Base-by-base conservation (phyloP, 2,888 invertebrate genomes). In the Ectemnius cavifrons region DNA sequence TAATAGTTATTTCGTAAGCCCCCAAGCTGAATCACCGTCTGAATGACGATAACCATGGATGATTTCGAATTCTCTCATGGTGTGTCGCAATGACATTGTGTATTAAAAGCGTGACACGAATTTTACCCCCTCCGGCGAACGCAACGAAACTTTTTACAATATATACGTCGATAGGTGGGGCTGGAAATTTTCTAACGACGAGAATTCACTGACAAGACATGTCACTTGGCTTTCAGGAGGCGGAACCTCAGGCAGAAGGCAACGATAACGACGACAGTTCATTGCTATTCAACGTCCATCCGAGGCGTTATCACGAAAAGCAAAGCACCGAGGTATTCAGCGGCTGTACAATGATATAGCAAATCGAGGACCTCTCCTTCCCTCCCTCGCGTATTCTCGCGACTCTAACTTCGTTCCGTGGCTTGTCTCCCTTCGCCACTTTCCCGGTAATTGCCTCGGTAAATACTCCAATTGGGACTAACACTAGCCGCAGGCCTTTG, bases 371-470 rank as follows among this genome's bases (percentile, higher is more conserved):
- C 8, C 37, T 37, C 37, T 37, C 5, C 37, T 37, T 37, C 37
- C 37, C 37, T 37, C 37, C 37, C 37, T 8, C 37, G 8, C 37
- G 37, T 37, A 37, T 37, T 37, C 37, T 37, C 37, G 37, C 37
- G 8, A 61, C 60, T 67, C 64, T 57, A 23, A 49, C 45, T 49
- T 14, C 57, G 4, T 18, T 14, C 1, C 37, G 6, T 18, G 20
- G 52, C 49, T 23, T 52, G 37, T 67, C 59, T 20, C 49, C 28
- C 61, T 37, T 62, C 28, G 23, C 8, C 20, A 56, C 16, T 62
- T 47, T 68, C 16, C 64, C 28, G 78, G 75, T 83, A 84, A 84
- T 84, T 83, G 79, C 63, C 73, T 67, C 58, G 67, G 76, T 77
- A 83, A 84, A 84, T 82, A 83, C 79, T 61, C 63, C 63, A 49